Conservation (phyloP, 1,140 invertebrate genomes). For the Brachionus plicatilis region DNA sequence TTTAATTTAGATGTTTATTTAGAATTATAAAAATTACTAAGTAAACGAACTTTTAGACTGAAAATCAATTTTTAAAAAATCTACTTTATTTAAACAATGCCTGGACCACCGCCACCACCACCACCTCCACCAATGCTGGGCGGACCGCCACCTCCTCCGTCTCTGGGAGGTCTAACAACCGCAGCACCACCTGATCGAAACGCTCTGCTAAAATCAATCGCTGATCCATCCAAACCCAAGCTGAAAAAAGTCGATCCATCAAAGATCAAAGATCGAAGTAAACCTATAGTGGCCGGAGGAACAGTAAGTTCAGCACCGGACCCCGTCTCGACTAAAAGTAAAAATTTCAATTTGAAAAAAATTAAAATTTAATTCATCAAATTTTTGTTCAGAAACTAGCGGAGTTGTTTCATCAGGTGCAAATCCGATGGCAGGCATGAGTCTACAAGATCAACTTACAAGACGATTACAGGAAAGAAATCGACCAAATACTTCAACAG, state of each 20-base stretch:
- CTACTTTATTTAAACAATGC: not conserved
- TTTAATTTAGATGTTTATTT: not conserved
- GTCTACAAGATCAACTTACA: conserved; percentile 15
- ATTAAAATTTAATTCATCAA: not conserved
- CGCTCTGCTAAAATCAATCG: conserved; percentile 8
- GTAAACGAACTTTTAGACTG: not conserved
- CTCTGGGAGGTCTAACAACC: not conserved
- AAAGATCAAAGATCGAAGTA: not conserved
- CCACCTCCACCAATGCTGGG: not conserved
- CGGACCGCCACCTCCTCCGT: not conserved
- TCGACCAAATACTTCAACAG: not conserved
- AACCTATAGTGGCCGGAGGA: not conserved
- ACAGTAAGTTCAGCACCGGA: not conserved
- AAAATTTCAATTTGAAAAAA: not conserved
- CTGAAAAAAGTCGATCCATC: conserved; percentile 16
- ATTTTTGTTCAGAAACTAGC: not conserved
- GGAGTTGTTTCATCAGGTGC: not conserved
- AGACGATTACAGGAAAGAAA: conserved; percentile 13
- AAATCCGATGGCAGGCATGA: not conserved
- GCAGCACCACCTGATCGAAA: not conserved
- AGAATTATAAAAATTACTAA: not conserved
- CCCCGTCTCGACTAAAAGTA: not conserved
- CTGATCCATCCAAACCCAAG: not conserved
- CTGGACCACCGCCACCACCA: conserved; percentile 8
- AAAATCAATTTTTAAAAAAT: not conserved